These are phyloP conservation scores for Sphinx pinastri DNA, from an alignment of 2,888 invertebrate genomes.

Conservation along the genomic window DNA sequence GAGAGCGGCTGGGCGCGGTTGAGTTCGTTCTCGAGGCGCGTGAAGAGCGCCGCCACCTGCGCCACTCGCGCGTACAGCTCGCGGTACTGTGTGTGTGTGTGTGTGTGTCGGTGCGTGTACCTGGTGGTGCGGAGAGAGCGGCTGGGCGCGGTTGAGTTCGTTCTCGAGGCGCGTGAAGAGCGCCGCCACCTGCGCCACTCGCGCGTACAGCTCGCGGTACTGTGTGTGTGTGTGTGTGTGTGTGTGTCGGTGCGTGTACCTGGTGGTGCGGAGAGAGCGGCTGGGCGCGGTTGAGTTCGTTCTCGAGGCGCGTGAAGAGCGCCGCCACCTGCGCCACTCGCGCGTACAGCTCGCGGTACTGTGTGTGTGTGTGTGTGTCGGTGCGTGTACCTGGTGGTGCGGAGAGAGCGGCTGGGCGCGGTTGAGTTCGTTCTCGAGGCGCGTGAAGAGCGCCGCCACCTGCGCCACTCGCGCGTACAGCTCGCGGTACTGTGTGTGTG, in stretches of 20 bases:
- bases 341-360: too few species aligned
- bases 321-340: slow-evolving; percentile 90
- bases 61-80: slow-evolving; percentile 89
- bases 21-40: slow-evolving; percentile 89
- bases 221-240: too few species aligned
- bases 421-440: slow-evolving; percentile 88
- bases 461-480: slow-evolving; percentile 87
- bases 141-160: slow-evolving; percentile 79
- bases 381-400: slow-evolving; percentile 29
- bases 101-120: too few species aligned
- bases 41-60: slow-evolving; percentile 91
- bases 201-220: slow-evolving; percentile 84
- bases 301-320: slow-evolving; percentile 91
- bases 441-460: slow-evolving; percentile 91
- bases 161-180: slow-evolving; percentile 78
- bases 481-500: too few species aligned
- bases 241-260: too few species aligned
- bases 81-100: slow-evolving; percentile 80
- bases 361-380: too few species aligned
- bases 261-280: too few species aligned
- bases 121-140: slow-evolving; percentile 67
- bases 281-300: slow-evolving; percentile 77
- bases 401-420: slow-evolving; percentile 66
- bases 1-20: slow-evolving; percentile 33
- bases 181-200: slow-evolving; percentile 90